Conservation (phyloP, 2,797 vertebrate species). For the Perdix hodgsoniae region DNA sequence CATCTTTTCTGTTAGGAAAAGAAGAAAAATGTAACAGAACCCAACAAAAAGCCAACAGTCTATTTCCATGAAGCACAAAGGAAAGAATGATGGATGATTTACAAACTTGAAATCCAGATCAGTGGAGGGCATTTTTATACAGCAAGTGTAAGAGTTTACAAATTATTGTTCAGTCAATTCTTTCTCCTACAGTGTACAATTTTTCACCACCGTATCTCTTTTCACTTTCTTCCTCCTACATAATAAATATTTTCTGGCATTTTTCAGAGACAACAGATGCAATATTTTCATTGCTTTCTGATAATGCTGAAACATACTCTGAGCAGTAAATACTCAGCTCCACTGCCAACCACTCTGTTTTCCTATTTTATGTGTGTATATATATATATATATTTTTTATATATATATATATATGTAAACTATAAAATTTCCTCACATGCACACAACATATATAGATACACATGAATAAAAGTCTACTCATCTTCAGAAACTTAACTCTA, state of each 20-base stretch:
- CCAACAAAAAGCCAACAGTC: background rate
- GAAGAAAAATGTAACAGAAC: background rate
- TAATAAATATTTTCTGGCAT: constrained; percentile 70
- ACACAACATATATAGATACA: background rate
- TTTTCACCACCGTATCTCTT: constrained; percentile 58
- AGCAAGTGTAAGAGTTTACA: constrained; percentile 61
- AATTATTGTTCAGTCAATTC: constrained; percentile 54
- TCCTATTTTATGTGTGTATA: background rate
- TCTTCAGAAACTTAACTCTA: background rate
- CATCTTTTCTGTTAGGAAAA: background rate
- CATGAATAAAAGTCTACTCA: background rate
- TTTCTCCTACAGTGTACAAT: constrained; percentile 37
- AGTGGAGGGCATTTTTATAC: constrained; percentile 12
- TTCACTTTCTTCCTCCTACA: constrained; percentile 36
- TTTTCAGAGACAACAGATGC: constrained; percentile 68
- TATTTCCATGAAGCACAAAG: background rate
- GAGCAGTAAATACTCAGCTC: constrained; percentile 34
- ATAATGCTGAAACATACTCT: constrained; percentile 47
- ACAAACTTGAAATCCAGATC: constrained; percentile 14
- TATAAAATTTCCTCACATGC: background rate
- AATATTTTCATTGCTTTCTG: constrained; percentile 41
- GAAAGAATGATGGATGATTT: background rate
- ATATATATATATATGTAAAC: background rate
- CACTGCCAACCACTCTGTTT: background rate
- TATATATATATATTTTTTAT: background rate